phyloP scores from a whole-genome alignment of 2,113 vertebrate genomes.

The Microcebus griseorufus region DNA sequence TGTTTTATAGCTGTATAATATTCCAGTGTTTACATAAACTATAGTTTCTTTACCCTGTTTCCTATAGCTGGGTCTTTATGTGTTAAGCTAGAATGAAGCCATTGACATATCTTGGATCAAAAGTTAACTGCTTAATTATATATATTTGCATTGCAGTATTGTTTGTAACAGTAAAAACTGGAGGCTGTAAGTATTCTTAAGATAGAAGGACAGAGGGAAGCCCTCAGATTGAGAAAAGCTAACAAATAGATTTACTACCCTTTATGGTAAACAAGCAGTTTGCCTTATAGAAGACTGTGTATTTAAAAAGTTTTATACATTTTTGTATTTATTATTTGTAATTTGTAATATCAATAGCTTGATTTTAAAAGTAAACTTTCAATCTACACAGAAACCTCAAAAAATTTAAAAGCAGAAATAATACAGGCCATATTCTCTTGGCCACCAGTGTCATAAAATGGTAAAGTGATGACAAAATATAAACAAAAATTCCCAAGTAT shows the following conservation, averaged over 20 bases:
- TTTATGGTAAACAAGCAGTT: background rate
- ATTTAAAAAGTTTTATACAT: background rate
- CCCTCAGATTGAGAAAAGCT: constrained; percentile 33
- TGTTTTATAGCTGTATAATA: too few species aligned
- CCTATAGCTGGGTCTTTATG: too few species aligned
- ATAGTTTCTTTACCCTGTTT: too few species aligned
- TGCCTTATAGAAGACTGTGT: background rate
- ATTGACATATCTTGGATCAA: too few species aligned
- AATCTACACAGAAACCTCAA: background rate
- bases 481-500: background rate
- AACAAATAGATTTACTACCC: background rate
- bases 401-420: constrained; percentile 36
- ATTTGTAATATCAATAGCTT: background rate
- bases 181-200: constrained; percentile 78
- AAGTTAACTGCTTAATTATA: too few species aligned
- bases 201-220: background rate
- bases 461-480: background rate
- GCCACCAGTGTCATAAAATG: background rate
- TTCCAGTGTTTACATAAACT: too few species aligned
- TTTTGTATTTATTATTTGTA: background rate
- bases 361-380: constrained; percentile 46
- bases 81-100: too few species aligned
- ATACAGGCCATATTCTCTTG: background rate
- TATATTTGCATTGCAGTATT: too few species aligned
- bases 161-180: too few species aligned